phyloP scores from a whole-genome alignment of 2,113 vertebrate species.

The Megaceryle maxima region DNA sequence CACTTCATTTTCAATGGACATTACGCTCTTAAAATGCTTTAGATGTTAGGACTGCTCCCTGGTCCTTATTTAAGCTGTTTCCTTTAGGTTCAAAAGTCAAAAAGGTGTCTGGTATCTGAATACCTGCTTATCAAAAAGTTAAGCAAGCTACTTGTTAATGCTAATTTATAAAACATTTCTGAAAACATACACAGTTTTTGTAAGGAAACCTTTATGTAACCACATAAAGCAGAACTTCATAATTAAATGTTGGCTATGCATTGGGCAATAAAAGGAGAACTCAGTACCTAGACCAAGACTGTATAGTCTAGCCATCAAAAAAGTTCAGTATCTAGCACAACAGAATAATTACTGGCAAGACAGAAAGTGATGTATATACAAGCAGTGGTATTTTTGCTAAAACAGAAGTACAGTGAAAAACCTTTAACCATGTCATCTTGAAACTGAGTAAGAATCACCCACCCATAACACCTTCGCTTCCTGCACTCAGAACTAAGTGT shows the following conservation, averaged over 20 bases:
- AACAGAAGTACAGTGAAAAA: background rate
- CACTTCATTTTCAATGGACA: background rate
- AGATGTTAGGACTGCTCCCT: background rate
- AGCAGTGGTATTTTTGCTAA: background rate
- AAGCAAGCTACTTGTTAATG: background rate
- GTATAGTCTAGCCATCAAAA: background rate
- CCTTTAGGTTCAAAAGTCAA: background rate
- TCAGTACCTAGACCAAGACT: background rate
- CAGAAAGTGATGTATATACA: background rate
- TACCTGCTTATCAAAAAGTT: background rate
- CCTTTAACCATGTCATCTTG: background rate
- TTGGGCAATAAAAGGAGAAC: background rate
- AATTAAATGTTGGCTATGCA: background rate
- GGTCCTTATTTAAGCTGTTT: background rate
- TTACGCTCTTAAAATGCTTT: background rate
- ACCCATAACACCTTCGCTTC: rapidly evolving
- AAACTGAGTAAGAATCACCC: background rate
- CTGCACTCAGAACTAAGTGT: background rate
- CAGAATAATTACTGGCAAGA: background rate
- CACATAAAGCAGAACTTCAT: background rate
- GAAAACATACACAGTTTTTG: background rate
- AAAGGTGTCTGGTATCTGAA: background rate
- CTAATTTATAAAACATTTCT: background rate
- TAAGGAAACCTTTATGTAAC: background rate
- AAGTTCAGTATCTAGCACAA: background rate